phyloP scores from a whole-genome alignment of 2,113 vertebrate genomes.

The Trichomycterus rosablanca region DNA sequence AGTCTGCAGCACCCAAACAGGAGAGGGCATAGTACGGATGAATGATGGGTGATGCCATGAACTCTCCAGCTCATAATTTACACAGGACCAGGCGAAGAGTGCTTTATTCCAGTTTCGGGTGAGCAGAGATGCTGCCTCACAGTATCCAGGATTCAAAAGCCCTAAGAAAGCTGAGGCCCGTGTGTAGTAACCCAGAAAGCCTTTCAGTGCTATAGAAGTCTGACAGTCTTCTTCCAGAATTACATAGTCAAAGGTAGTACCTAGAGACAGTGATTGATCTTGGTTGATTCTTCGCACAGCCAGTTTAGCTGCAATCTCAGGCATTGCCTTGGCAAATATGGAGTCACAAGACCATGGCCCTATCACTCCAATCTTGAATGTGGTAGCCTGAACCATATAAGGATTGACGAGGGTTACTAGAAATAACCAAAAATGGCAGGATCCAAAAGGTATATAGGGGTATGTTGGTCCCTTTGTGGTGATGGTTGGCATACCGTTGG shows the following conservation, averaged over 20 bases:
- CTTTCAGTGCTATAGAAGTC: slow-evolving; percentile 58
- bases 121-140: slow-evolving; percentile 61
- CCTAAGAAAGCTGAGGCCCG: slow-evolving; percentile 67
- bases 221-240: slow-evolving; percentile 68
- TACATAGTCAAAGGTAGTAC: slow-evolving; percentile 58
- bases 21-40: slow-evolving; percentile 61
- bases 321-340: slow-evolving; percentile 68
- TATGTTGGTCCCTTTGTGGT: neutral
- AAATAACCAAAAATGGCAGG: slow-evolving; percentile 34
- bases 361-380: slow-evolving; percentile 66
- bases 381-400: slow-evolving; percentile 15
- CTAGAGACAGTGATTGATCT: slow-evolving; percentile 52
- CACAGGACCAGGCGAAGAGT: slow-evolving; percentile 74
- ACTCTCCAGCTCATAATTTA: slow-evolving; percentile 65
- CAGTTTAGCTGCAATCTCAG: slow-evolving; percentile 59
- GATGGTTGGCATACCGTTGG: slow-evolving; percentile 9
- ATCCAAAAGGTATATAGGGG: neutral
- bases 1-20: slow-evolving; percentile 57
- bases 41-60: slow-evolving; percentile 55
- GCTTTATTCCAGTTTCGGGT: slow-evolving; percentile 69
- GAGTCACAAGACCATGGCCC: slow-evolving; percentile 72
- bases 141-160: slow-evolving; percentile 71
- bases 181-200: slow-evolving; percentile 60
- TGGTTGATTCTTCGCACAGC: slow-evolving; percentile 61
- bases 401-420: slow-evolving; percentile 46